Percentiles rank a stretch among this genome's conserved stretches.
phyloP scores from a whole-genome alignment of 2,888 invertebrate genomes.

The Unio pictorum region DNA sequence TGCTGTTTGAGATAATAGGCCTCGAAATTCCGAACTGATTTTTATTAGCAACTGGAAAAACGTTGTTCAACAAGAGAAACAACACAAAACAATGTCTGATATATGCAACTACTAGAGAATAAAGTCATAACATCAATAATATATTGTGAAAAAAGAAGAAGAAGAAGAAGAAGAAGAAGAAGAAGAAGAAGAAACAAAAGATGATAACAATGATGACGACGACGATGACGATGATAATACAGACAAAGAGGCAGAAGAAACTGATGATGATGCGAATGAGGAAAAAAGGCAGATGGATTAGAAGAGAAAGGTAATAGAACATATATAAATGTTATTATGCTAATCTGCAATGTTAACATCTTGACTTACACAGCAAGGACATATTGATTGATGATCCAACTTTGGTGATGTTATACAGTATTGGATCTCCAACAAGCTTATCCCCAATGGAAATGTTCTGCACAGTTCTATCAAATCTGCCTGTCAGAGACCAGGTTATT shows the following conservation, averaged over 20 bases:
- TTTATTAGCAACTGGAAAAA: too few relatives aligned
- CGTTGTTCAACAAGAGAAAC: too few relatives aligned
- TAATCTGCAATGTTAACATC: too few relatives aligned
- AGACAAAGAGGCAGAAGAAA: background rate
- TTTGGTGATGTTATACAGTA: slow-evolving; percentile 8
- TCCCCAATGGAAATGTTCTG: slow-evolving; percentile 14
- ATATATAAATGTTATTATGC: too few relatives aligned
- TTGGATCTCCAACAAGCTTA: slow-evolving; percentile 3
- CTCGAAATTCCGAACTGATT: too few relatives aligned
- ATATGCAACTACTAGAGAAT: too few relatives aligned
- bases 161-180: background rate
- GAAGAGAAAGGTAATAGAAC: too few relatives aligned
- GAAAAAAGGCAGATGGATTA: too few relatives aligned
- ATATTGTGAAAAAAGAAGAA: background rate
- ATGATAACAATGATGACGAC: background rate
- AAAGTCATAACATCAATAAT: too few relatives aligned
- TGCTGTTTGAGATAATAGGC: too few relatives aligned
- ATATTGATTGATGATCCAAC: slow-evolving; percentile 12
- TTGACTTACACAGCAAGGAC: slow-evolving; percentile 20
- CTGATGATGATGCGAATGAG: background rate
- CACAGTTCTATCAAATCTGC: slow-evolving; percentile 10
- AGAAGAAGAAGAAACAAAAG: slow-evolving; percentile 1
- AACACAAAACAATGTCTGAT: too few relatives aligned
- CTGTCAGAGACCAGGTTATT: slow-evolving; percentile 19
- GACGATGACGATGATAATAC: background rate